phyloP scores from a whole-genome alignment of 2,797 vertebrate species.

The Enteromius anoplus region DNA sequence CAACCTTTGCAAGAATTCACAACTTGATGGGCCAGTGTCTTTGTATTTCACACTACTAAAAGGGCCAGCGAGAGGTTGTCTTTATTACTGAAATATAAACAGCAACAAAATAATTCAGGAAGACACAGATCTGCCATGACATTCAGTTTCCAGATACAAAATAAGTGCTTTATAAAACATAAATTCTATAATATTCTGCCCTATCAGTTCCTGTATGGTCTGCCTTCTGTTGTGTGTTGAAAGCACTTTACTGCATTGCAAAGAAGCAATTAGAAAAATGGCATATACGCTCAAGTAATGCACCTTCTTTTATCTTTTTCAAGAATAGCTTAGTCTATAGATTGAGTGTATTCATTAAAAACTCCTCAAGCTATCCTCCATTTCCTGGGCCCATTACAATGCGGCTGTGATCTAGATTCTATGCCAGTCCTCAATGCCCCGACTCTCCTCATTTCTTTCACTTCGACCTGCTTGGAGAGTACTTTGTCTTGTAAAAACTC shows the following conservation, averaged over 20 bases:
- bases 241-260: background rate
- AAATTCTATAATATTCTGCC: background rate
- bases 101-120: background rate
- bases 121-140: background rate
- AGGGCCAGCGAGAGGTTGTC: no score
- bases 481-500: constrained; percentile 39
- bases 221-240: constrained; percentile 14
- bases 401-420: constrained; percentile 49
- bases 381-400: constrained; percentile 40
- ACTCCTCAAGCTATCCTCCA: constrained; percentile 25
- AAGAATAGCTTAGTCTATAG: constrained; percentile 13
- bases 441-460: constrained; percentile 31
- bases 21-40: background rate
- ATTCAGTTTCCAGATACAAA: background rate
- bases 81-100: background rate
- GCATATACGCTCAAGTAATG: constrained; percentile 13
- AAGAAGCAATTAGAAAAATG: constrained; percentile 41
- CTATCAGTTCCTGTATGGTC: background rate
- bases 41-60: background rate
- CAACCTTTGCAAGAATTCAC: background rate
- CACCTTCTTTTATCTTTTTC: constrained; percentile 20
- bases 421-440: constrained; percentile 28
- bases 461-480: constrained; percentile 47
- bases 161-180: background rate
- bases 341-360: constrained; percentile 44